A percentile compares a stretch with the other conserved stretches of the same genome.
Conservation (phyloP, 2,113 vertebrate genomes). For the Scortum barcoo region DNA sequence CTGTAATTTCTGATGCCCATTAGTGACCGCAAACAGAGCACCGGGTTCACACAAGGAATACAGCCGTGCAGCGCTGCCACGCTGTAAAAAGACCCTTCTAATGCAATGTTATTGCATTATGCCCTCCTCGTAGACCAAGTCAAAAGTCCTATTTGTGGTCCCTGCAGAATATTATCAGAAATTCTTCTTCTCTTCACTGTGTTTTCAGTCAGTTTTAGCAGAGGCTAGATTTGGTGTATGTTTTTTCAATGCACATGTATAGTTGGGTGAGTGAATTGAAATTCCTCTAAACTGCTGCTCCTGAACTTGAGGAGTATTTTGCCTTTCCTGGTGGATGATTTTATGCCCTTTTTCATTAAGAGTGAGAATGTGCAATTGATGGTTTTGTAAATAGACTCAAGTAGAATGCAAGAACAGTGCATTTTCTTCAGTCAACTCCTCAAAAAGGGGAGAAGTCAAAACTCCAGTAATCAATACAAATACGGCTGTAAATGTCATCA, state of each 20-base stretch:
- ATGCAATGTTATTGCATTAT: conserved; percentile 82
- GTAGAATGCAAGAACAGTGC: conserved; percentile 42
- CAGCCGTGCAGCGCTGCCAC: conserved; percentile 57
- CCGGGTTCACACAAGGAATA: conserved; percentile 76
- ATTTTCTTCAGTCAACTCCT: conserved; percentile 64
- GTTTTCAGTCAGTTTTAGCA: conserved; percentile 40
- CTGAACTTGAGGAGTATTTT: conserved; percentile 34
- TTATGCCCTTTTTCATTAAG: conserved; percentile 62
- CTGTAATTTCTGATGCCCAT: conserved; percentile 85
- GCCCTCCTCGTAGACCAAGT: conserved; percentile 77
- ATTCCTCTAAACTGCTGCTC: conserved; percentile 44
- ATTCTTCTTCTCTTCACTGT: conserved; percentile 62
- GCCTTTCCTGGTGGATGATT: conserved; percentile 24
- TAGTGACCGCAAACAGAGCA: conserved; percentile 84
- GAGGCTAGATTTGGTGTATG: conserved; percentile 39
- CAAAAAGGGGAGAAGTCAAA: conserved; percentile 59
- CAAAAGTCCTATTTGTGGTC: conserved; percentile 80
- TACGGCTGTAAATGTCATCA: conserved; percentile 78
- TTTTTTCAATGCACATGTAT: conserved; percentile 44
- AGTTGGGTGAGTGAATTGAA: conserved; percentile 32
- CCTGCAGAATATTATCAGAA: conserved; percentile 75
- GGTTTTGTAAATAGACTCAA: conserved; percentile 64
- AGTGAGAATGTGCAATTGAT: conserved; percentile 50
- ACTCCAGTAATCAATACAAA: conserved; percentile 76
- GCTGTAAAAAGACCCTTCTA: conserved; percentile 79